Evolutionary conservation across 2,888 invertebrate genomes (phyloP), one percentile per base, ranked within the genome.

Genomic region (Cephus rjabovi): DNA sequence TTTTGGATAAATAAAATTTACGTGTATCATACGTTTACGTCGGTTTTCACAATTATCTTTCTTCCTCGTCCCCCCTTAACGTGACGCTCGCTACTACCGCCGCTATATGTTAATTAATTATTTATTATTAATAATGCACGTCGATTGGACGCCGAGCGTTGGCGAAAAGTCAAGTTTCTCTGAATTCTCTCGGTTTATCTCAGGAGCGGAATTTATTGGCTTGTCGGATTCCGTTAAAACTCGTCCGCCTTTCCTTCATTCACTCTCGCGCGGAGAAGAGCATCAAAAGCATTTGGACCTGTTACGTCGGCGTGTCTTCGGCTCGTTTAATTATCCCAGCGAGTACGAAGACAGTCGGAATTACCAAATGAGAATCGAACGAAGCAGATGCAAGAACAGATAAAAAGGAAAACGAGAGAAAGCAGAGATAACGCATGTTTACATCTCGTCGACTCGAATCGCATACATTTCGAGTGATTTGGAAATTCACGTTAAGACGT

Each of bases 51-150:
- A 56, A 56, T 56, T 23, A 56, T 23, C 56, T 56, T 56, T 56
- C 9, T 23, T 56, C 56, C 23, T 9, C 23, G 56, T 9, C 4
- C 56, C 23, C 23, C 56, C 9, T 56, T 23, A 9, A 2, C 9
- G 56, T 23, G 56, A 56, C 23, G 56, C 56, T 56, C 56, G 56
- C 40, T 56, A 23, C 77, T 69, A 77, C 76, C 78, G 79, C 76
- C 76, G 69, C 77, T 80, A 69, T 9, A 81, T 77, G 76, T 6
- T 23, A 56, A 56, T 34, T 31, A 33, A 12, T 34, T 74, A 74
- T 23, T 34, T 35, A 35, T 74, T 83, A 83, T 80, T 84, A 85
- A 86, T 87, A 87, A 88, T 85, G 86, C 85, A 88, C 83, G 84
- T 83, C 85, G 82, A 85, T 84, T 80, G 83, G 83, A 85, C 82